These are phyloP conservation scores for Dicyrtoma fusca DNA, from an alignment of 2,888 invertebrate species.

Conservation along the genomic window DNA sequence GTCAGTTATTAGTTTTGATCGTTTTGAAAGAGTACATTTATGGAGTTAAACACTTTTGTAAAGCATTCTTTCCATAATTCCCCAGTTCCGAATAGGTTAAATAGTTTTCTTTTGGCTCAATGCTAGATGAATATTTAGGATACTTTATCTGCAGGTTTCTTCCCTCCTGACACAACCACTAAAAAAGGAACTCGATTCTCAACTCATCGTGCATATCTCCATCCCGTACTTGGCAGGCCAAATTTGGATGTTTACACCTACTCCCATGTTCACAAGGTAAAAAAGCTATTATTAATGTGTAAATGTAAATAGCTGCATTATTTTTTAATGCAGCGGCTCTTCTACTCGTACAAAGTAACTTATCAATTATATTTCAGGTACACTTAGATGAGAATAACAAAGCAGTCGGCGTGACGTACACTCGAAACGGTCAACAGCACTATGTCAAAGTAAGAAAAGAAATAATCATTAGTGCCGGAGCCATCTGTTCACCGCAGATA, in stretches of 20 bases:
- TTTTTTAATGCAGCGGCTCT: background rate
- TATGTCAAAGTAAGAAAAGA: constrained; percentile 48
- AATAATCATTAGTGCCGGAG: constrained; percentile 48
- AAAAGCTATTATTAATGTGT: background rate
- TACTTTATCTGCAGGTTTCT: background rate
- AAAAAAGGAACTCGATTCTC: constrained; percentile 47
- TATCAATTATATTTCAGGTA: constrained; percentile 4
- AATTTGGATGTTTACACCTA: constrained; percentile 51
- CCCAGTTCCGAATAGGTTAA: too few species aligned
- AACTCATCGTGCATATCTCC: constrained; percentile 24
- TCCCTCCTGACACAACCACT: constrained; percentile 45
- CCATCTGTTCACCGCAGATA: constrained; percentile 47
- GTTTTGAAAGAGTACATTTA: too few species aligned
- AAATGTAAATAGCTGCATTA: background rate
- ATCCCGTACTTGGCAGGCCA: constrained; percentile 21
- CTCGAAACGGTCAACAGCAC: constrained; percentile 45
- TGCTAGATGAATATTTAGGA: too few species aligned
- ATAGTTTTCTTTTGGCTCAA: too few species aligned
- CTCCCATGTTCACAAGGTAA: constrained; percentile 47
- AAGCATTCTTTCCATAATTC: too few species aligned
- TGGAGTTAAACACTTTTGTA: too few species aligned
- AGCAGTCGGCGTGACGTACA: constrained; percentile 49
- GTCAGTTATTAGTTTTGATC: too few species aligned
- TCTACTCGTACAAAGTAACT: background rate
- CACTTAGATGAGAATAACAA: background rate